Percentiles rank a stretch among this genome's conserved stretches.
Conservation (phyloP, 2,113 vertebrate species). For the Scatophagus argus region DNA sequence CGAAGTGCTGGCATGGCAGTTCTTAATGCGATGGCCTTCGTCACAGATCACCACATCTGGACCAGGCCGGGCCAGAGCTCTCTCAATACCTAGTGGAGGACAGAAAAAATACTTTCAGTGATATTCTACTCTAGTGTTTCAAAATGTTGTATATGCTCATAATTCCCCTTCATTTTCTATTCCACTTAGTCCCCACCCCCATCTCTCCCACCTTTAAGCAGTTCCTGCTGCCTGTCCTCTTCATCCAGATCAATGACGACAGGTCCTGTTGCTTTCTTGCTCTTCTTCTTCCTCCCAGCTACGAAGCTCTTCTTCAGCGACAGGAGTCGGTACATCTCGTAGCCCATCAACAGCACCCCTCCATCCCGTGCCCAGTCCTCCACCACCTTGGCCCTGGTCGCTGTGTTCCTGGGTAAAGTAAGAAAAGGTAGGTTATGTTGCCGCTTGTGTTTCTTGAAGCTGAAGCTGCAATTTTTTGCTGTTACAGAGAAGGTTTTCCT, state of each 20-base stretch:
- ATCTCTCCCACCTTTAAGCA: conserved; percentile 89
- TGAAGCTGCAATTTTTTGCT: neutral
- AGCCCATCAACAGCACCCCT: conserved; percentile 96
- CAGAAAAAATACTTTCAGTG: neutral
- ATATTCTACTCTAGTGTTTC: neutral
- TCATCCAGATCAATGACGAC: conserved; percentile 94
- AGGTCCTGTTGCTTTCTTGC: conserved; percentile 90
- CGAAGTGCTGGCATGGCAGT: conserved; percentile 98
- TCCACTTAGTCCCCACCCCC: neutral
- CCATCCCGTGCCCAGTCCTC: conserved; percentile 92
- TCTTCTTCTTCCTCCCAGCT: conserved; percentile 92
- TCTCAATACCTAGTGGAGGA: conserved; percentile 89
- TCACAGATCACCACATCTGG: conserved; percentile 98
- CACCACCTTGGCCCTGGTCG: conserved; percentile 92
- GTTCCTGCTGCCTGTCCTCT: conserved; percentile 95
- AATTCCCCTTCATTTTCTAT: neutral
- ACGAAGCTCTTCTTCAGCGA: conserved; percentile 96
- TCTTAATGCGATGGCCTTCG: conserved; percentile 98
- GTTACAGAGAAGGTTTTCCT: neutral
- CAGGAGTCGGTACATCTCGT: conserved; percentile 98
- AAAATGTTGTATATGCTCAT: neutral
- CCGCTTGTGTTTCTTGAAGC: neutral
- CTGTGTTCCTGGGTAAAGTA: conserved; percentile 86
- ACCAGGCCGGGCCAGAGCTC: conserved; percentile 93
- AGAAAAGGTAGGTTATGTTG: neutral